Evolutionary conservation across 2,888 invertebrate species (phyloP), one percentile per base, ranked within the genome.

Genomic region (Chloroclystis v-ata): DNA sequence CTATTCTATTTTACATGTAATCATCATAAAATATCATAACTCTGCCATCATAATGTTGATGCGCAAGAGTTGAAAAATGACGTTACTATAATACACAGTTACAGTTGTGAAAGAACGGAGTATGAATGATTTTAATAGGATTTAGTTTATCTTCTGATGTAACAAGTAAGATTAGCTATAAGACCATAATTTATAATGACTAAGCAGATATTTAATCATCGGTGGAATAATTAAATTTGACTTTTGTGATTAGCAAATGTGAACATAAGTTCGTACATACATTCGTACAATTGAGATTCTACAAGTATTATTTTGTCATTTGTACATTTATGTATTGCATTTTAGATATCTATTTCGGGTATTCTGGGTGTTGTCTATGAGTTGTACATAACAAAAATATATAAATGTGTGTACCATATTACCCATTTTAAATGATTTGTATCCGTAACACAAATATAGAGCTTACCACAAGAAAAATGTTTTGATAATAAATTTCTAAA

Each of bases 61-160:
- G 25, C 8, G 20, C 25, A 30, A 13, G 12, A 28, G 43, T 37
- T 12, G 24, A 44, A 37, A 37, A 38, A 44, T 44, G 12, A 26
- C 37, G 30, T 30, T 43, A 35, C 35, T 43, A n/a, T 33, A 6
- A 33, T 33, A 33, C 20, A 20, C 20, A 2, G 16, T 33, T 33
- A 33, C 29, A 29, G 43, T 44, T 44, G 25, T 14, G 37, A 37
- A 44, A 44, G 30, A 30, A 30, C 43, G 14, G 37, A 14, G 24
- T 5, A 30, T 37, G 43, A 44, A 43, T 37, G 37, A 28, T 26
- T 26, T 42, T 14, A 33, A 43, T 16, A 33, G 32, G 10, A 11
- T n/a, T 28, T 11, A 14, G 20, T 12, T 35, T 35, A 35, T 20
- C 24, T 16, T 35, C 33, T 35, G 26, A 43, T 43, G 43, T 43